Conservation (phyloP, 2,113 vertebrate species). For the Stegostoma tigrinum region DNA sequence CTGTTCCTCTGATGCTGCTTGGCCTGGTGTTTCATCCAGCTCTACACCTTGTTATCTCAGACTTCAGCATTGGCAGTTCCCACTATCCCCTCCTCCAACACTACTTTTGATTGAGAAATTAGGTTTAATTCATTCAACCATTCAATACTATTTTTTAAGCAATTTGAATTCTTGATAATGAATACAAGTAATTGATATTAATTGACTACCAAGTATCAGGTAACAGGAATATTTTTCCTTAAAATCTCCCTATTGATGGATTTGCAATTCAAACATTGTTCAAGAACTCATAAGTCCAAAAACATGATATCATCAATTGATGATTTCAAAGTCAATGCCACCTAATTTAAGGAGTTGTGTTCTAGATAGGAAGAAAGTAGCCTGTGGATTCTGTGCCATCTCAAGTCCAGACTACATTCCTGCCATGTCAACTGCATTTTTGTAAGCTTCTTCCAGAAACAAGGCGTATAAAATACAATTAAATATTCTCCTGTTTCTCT, state of each 20-base stretch:
- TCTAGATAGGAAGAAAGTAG: not conserved
- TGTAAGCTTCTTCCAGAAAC: not conserved
- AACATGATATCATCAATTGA: too few species aligned
- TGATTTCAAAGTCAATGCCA: too few species aligned
- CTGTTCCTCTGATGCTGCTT: too few species aligned
- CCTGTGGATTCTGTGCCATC: not conserved
- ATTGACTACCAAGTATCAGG: not conserved
- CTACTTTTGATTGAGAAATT: not conserved
- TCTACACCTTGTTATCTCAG: too few species aligned
- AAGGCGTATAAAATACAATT: not conserved
- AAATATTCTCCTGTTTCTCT: not conserved
- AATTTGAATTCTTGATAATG: not conserved
- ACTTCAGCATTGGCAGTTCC: too few species aligned
- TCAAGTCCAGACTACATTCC: not conserved
- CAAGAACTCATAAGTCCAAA: not conserved
- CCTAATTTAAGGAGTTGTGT: not conserved
- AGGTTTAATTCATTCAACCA: not conserved
- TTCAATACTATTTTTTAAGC: not conserved
- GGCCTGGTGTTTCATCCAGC: too few species aligned
- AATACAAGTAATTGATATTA: not conserved
- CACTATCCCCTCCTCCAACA: not conserved
- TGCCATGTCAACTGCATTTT: not conserved
- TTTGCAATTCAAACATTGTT: not conserved
- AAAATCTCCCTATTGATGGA: not conserved
- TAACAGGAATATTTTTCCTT: not conserved